Conservation (phyloP, 2,797 vertebrate species). For the Pogonophryne albipinna region DNA sequence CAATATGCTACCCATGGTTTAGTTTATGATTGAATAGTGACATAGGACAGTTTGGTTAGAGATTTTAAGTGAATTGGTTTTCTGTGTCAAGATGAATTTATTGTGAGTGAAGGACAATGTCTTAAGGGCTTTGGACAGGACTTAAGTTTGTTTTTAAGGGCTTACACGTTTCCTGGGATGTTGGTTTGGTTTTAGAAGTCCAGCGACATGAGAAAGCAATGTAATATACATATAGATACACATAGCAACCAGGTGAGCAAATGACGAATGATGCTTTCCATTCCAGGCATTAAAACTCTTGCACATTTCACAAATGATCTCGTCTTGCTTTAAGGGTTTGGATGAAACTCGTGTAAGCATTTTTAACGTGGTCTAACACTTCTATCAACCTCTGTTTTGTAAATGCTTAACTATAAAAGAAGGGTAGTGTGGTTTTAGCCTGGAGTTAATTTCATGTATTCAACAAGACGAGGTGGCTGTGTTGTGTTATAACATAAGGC, state of each 20-base stretch:
- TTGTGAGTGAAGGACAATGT: neutral
- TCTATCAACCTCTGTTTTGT: neutral
- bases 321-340: no score
- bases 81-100: no score
- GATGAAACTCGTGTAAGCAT: neutral
- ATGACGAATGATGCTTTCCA: no score
- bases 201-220: no score
- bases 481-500: no score
- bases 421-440: neutral
- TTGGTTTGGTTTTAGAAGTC: neutral
- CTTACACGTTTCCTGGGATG: neutral
- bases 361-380: neutral
- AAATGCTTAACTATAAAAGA: neutral
- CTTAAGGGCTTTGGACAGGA: neutral
- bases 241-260: no score
- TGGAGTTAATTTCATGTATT: no score
- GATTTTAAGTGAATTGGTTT: no score
- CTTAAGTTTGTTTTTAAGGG: neutral
- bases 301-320: no score
- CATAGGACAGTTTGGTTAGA: neutral
- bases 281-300: no score
- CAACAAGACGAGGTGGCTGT: no score
- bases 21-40: neutral
- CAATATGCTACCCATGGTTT: neutral
- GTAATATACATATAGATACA: no score